Percentiles rank a stretch among this genome's conserved stretches.
phyloP scores from a whole-genome alignment of 2,888 invertebrate genomes.

The Lacanobia oleracea region DNA sequence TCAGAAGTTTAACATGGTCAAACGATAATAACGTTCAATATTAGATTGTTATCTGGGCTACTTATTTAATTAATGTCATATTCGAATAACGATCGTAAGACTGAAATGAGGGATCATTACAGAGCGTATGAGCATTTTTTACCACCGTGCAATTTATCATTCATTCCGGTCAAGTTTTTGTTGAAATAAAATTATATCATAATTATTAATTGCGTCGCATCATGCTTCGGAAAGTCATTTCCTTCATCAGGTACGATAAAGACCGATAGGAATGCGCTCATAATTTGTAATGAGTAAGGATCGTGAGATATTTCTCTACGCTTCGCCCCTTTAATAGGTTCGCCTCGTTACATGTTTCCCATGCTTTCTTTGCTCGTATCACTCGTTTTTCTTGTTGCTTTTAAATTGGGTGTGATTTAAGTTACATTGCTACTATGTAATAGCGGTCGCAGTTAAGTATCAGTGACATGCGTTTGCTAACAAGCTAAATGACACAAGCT shows the following conservation, averaged over 20 bases:
- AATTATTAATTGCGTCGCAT: conserved; percentile 79
- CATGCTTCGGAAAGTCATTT: conserved; percentile 74
- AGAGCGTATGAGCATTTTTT: conserved; percentile 71
- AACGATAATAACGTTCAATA: conserved; percentile 39
- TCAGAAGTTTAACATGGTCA: conserved; percentile 24
- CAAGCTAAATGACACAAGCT: conserved; percentile 68
- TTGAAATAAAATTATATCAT: conserved; percentile 77
- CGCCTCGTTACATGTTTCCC: conserved; percentile 87
- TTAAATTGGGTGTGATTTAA: conserved; percentile 81
- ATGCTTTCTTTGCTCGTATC: conserved; percentile 78
- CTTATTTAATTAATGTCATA: conserved; percentile 62
- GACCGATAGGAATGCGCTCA: conserved; percentile 87
- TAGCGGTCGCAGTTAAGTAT: conserved; percentile 69
- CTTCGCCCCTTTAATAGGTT: conserved; percentile 86
- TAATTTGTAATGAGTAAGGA: conserved; percentile 90
- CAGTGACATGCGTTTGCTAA: conserved; percentile 70
- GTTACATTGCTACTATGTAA: conserved; percentile 75
- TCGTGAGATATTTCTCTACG: conserved; percentile 88
- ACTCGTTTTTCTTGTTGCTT: conserved; percentile 72
- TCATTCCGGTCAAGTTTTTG: conserved; percentile 81
- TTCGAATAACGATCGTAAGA: conserved; percentile 45
- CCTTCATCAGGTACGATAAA: conserved; percentile 79
- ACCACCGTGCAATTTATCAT: conserved; percentile 81
- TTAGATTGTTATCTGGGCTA: conserved; percentile 58
- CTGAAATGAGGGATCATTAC: conserved; percentile 56